These are phyloP conservation scores for Pocillopora grandis DNA, from an alignment of 92 coral and sea anemone species.

Conservation along the genomic window DNA sequence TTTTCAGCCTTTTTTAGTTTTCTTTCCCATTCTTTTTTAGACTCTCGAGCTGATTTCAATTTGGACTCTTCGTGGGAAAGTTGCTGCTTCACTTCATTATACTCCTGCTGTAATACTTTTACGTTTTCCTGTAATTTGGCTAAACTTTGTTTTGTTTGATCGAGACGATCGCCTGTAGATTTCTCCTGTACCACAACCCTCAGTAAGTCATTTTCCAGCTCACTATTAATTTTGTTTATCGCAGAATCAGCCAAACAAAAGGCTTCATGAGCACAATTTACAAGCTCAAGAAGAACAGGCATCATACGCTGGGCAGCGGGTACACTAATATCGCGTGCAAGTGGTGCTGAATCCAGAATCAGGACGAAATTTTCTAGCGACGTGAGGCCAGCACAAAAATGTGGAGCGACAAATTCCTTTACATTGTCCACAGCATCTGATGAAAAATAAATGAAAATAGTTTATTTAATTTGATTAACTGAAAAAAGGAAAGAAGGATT, in stretches of 20 bases:
- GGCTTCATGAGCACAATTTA: slow-evolving; percentile 1
- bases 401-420: background rate
- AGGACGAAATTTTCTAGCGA: slow-evolving; percentile 12
- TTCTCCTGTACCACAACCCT: slow-evolving; percentile 19
- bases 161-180: slow-evolving; percentile 12
- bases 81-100: slow-evolving; percentile 3
- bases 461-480: no score
- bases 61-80: background rate
- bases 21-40: background rate
- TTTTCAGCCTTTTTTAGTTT: background rate
- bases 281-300: slow-evolving; percentile 10
- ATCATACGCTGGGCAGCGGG: slow-evolving; percentile 2
- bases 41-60: background rate
- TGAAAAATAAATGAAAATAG: background rate
- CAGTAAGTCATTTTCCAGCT: slow-evolving; percentile 8
- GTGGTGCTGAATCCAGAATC: slow-evolving; percentile 14
- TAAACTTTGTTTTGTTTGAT: slow-evolving; percentile 5
- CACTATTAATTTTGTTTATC: slow-evolving; percentile 20
- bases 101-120: slow-evolving; percentile 13
- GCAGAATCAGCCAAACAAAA: slow-evolving; percentile 14
- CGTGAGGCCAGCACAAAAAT: slow-evolving; percentile 16
- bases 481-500: no score
- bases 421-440: slow-evolving; percentile 12
- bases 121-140: slow-evolving; percentile 10
- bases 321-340: slow-evolving; percentile 9